Evolutionary conservation across 1,140 invertebrate genomes (phyloP), one percentile per base, ranked within the genome.

Genomic region (Zaprionus ghesquierei): DNA sequence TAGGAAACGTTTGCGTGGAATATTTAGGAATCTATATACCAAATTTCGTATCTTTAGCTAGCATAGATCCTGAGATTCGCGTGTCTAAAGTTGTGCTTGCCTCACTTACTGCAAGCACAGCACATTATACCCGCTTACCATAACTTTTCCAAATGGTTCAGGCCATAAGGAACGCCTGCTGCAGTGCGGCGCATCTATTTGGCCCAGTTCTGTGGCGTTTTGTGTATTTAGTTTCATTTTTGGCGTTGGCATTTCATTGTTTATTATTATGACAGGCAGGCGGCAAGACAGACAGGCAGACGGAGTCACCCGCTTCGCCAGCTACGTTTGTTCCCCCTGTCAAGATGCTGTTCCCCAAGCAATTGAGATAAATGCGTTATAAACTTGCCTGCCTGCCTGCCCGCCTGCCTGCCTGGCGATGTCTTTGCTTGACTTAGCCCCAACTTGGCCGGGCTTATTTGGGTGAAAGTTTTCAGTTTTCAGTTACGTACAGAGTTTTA

Each of bases 331-430:
- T 22, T 22, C 20, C 15, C 41, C 50, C 20, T 29, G 50, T 25
- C 60, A 69, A 61, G 64, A 58, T 55, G 50, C 27, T 55, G 50
- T 20, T 38, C 20, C 58, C 51, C 53, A 53, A 51, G 61, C 76
- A 79, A 89, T 89, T 70, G 82, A 89, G 82, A 87, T 87, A 87
- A 89, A 87, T 89, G 79, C 62, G 79, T 81, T 81, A 79, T 87
- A 87, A 89, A 74, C 71, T 77, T 62, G 50, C 15, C 46, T 61
- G 35, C 15, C 50, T 41, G 46, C 66, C 64, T 60, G 33, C 33
- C 64, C 55, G 33, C 33, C 49, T 62, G 27, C 5, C 54, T 29
- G 25, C 31, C 12, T 44, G 27, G 8, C 29, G 12, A n/a, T 20
- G 12, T 15, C 60, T n/a, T 18, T 35, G 49, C 23, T 10, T 18